Conservation (phyloP, 2,113 vertebrate genomes). For the Semnornis frantzii region DNA sequence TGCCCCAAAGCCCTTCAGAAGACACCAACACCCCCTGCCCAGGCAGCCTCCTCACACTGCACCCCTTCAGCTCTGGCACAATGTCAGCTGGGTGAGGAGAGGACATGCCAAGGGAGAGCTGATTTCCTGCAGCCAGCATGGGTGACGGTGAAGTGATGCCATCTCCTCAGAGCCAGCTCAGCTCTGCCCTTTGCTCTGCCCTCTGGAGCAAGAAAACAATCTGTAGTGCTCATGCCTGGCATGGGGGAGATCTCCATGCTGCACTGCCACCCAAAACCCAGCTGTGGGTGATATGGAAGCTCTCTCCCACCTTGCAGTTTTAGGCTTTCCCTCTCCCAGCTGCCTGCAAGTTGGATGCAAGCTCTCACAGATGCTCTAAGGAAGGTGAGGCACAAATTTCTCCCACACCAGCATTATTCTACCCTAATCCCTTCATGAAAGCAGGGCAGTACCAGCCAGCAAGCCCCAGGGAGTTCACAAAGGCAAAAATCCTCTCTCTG, state of each 20-base stretch:
- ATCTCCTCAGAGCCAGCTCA: not conserved
- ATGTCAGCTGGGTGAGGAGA: not conserved
- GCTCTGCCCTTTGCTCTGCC: not conserved
- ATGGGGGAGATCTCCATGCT: fast-evolving
- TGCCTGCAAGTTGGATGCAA: not conserved
- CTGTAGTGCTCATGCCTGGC: fast-evolving
- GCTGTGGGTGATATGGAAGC: not conserved
- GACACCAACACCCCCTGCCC: not conserved
- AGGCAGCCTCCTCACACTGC: not conserved
- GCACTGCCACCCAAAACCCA: fast-evolving
- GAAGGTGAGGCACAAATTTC: not conserved
- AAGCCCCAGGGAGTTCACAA: not conserved
- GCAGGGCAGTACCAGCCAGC: not conserved
- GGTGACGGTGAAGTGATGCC: not conserved
- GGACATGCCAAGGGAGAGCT: not conserved
- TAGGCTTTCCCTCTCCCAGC: not conserved
- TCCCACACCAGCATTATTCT: not conserved
- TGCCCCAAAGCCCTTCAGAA: not conserved
- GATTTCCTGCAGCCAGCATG: not conserved
- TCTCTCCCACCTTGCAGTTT: not conserved
- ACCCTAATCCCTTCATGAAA: not conserved
- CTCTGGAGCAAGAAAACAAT: not conserved
- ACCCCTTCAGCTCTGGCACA: not conserved
- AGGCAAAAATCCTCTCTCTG: not conserved
- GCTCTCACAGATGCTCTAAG: not conserved